These are phyloP conservation scores for Etheostoma nigrum DNA, from an alignment of 2,797 vertebrate species.

Conservation along the genomic window DNA sequence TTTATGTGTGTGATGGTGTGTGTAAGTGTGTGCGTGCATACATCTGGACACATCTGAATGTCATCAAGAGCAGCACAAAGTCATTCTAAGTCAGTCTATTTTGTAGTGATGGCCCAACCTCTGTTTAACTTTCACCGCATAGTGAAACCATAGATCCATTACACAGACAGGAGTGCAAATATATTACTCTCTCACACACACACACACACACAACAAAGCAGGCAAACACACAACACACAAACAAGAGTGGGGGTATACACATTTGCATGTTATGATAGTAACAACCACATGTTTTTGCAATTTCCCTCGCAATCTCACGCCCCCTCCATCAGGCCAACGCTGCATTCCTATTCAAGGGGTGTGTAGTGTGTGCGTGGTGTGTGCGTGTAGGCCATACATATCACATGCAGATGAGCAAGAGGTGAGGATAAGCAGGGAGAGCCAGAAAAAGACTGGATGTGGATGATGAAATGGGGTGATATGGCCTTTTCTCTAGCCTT, in stretches of 20 bases:
- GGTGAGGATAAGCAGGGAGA: constrained; percentile 56
- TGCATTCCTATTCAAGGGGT: constrained; percentile 43
- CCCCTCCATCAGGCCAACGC: constrained; percentile 13
- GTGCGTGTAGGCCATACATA: constrained; percentile 50
- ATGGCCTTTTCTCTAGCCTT: constrained; percentile 75
- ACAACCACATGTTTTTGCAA: constrained; percentile 33
- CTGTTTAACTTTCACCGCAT: constrained; percentile 61
- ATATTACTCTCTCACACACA: neutral
- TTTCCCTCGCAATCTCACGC: constrained; percentile 40
- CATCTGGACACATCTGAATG: constrained; percentile 29
- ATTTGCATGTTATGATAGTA: constrained; percentile 28
- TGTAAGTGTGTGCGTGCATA: neutral
- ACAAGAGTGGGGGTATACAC: constrained; percentile 25
- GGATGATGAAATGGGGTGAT: constrained; percentile 80
- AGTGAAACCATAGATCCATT: constrained; percentile 55
- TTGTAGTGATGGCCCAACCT: constrained; percentile 42
- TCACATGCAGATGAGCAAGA: constrained; percentile 58
- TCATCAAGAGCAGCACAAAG: constrained; percentile 45
- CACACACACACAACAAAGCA: neutral
- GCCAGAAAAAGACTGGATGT: constrained; percentile 52
- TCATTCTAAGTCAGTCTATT: constrained; percentile 41
- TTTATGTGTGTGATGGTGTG: constrained; percentile 7
- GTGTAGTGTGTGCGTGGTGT: constrained; percentile 13
- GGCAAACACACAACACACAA: constrained; percentile 32
- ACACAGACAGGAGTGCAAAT: constrained; percentile 55